These are phyloP conservation scores for Xanthia togata DNA, from an alignment of 2,888 invertebrate species.

Conservation along the genomic window DNA sequence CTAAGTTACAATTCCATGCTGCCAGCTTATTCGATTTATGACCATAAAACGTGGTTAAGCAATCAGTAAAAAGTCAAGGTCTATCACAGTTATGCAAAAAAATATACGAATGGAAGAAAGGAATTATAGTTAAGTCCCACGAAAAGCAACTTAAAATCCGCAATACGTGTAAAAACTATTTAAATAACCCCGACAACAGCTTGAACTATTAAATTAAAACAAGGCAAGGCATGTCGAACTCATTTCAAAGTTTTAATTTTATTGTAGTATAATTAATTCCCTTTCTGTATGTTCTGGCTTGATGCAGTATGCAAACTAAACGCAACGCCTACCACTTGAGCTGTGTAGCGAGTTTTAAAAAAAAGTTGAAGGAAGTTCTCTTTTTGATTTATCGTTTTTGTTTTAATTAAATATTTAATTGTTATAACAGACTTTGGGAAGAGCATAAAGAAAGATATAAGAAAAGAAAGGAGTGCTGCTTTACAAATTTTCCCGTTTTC, in stretches of 20 bases:
- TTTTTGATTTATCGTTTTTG: constrained; percentile 28
- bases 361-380: neutral
- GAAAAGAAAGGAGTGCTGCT: neutral
- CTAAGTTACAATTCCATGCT: neutral
- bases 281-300: constrained; percentile 69
- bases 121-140: neutral
- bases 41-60: neutral
- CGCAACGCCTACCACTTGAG: constrained; percentile 44
- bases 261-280: constrained; percentile 78
- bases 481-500: neutral
- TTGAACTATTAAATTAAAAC: constrained; percentile 63
- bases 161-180: constrained; percentile 32
- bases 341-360: constrained; percentile 24
- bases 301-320: constrained; percentile 54
- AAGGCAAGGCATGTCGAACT: constrained; percentile 67
- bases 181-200: constrained; percentile 54
- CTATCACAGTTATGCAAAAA: neutral
- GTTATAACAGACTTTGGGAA: constrained; percentile 13
- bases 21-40: neutral
- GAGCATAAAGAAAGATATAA: neutral
- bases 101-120: neutral
- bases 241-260: constrained; percentile 71
- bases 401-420: constrained; percentile 45
- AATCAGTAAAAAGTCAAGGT: neutral
- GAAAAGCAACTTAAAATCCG: constrained; percentile 41